phyloP scores from a whole-genome alignment of 2,888 invertebrate species.

The Euphydryas editha region DNA sequence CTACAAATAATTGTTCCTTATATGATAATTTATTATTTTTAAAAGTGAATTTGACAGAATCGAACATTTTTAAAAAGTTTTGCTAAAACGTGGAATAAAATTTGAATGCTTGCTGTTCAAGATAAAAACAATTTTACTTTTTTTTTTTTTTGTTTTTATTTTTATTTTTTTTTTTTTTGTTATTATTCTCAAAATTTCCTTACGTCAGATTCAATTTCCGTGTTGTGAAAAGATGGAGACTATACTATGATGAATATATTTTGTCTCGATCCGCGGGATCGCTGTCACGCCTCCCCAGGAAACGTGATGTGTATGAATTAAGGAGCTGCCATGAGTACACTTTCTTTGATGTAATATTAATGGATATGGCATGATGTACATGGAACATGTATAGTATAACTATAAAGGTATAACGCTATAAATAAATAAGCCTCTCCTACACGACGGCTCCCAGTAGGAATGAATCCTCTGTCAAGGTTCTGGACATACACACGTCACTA shows the following conservation, averaged over 20 bases:
- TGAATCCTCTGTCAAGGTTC: too few relatives aligned
- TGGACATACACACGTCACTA: too few relatives aligned
- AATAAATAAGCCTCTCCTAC: too few relatives aligned
- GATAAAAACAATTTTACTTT: neutral
- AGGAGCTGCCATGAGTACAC: constrained; percentile 63
- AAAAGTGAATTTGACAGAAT: too few relatives aligned
- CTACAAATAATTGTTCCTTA: too few relatives aligned
- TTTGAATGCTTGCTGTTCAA: too few relatives aligned
- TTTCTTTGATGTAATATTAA: constrained; percentile 44
- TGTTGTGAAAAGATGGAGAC: constrained; percentile 57
- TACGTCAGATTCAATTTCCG: constrained; percentile 20
- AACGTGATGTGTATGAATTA: constrained; percentile 80
- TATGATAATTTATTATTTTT: too few relatives aligned
- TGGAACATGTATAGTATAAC: too few relatives aligned
- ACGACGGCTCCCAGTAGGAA: too few relatives aligned
- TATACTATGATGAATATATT: constrained; percentile 66
- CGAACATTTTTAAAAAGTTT: too few relatives aligned
- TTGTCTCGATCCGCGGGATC: constrained; percentile 64
- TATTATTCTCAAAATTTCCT: neutral
- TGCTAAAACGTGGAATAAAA: too few relatives aligned
- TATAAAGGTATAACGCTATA: too few relatives aligned
- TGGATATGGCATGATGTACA: constrained; percentile 47
- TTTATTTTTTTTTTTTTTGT: neutral
- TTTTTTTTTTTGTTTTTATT: neutral
- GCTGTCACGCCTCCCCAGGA: constrained; percentile 63